Evolutionary conservation across 1,140 invertebrate genomes (phyloP), one percentile per base, ranked within the genome.

Genomic region (Hyphantria cunea): DNA sequence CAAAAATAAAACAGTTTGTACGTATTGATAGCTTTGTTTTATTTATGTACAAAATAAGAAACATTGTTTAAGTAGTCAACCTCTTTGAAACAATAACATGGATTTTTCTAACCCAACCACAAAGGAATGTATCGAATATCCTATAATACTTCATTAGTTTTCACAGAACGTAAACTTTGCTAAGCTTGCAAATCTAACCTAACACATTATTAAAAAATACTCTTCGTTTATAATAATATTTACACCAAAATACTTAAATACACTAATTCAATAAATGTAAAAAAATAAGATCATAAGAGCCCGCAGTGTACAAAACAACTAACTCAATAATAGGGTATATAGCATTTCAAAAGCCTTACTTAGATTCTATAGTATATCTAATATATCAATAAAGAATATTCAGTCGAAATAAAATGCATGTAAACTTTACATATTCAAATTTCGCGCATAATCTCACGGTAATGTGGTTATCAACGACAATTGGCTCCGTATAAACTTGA

Each of bases 91-190:
- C 67, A 71, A 72, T 72, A 67, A 78, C 65, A 71, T 66, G 17
- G 17, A 64, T 63, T 61, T 53, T 74, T 71, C 72, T 58, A 70
- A 73, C 60, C 45, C 75, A 66, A 66, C 68, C 72, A 77, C 56
- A 74, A 72, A 68, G 81, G 81, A 84, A 84, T 84, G 81, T 84
- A 80, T 78, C 45, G 70, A 78, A 67, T 72, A 72, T 68, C 72
- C 64, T 64, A 66, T 79, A 74, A 70, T 68, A 65, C 66, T 73
- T 65, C n/a, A n/a, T n/a, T n/a, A n/a, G 65, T 64, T 59, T 69
- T 70, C 66, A 76, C 51, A 72, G 65, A 25, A 25, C 17, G 17
- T 25, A 60, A 68, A 47, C 49, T 50, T 56, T 69, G 64, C 64
- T 62, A 48, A 64, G 55, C 51, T 60, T 64, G 31, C 45, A 52